These are phyloP conservation scores for Montipora capitata DNA, from an alignment of 92 coral and sea anemone species.

Conservation along the genomic window DNA sequence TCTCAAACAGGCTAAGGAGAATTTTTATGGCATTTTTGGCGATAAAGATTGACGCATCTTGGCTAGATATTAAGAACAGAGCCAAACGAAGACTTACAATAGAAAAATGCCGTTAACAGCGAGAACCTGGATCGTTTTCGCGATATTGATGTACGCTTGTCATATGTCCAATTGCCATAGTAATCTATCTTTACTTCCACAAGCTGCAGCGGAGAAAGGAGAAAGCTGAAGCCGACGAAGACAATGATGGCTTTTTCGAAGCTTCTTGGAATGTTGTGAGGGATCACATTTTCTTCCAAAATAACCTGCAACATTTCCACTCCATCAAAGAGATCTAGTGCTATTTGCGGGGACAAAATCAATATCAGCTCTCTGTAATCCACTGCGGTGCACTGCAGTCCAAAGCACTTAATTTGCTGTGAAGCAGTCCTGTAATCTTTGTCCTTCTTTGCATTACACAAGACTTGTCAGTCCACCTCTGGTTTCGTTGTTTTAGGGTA, in stretches of 20 bases:
- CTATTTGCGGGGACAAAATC: slow-evolving; percentile 44
- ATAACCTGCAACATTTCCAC: slow-evolving; percentile 72
- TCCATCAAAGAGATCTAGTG: slow-evolving; percentile 76
- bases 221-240: no score
- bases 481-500: no score
- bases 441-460: no score
- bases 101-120: slow-evolving; percentile 60
- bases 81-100: slow-evolving; percentile 70
- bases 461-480: no score
- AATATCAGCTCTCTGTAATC: slow-evolving; percentile 43
- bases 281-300: slow-evolving; percentile 28
- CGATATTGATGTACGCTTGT: not conserved
- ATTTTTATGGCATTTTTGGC: slow-evolving; percentile 57
- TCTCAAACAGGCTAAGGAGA: slow-evolving; percentile 22
- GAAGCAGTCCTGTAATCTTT: no score
- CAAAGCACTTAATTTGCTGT: no score
- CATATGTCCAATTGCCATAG: not conserved
- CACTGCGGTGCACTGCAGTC: not conserved
- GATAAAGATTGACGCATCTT: slow-evolving; percentile 75
- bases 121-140: slow-evolving; percentile 18
- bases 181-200: no score
- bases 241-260: no score
- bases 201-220: no score
- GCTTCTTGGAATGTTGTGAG: no score
- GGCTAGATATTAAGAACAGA: slow-evolving; percentile 34